A percentile compares a stretch with the other conserved stretches of the same genome.
phyloP scores from a whole-genome alignment of 1,140 invertebrate species.

The Drosophila sproati region DNA sequence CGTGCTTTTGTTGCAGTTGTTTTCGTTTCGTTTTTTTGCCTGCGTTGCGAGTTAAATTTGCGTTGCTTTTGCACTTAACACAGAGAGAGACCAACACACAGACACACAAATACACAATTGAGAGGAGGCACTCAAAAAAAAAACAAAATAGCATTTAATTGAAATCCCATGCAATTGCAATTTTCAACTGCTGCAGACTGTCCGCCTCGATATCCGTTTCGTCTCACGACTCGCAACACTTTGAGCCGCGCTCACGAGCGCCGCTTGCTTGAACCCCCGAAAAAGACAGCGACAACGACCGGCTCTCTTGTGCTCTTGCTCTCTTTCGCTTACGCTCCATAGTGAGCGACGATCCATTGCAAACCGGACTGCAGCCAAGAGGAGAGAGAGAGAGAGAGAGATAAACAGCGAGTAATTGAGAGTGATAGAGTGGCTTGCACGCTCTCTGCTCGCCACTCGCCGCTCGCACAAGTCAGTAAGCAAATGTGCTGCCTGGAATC shows the following conservation, averaged over 20 bases:
- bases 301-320: conserved; percentile 14
- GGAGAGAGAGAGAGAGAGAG: conserved; percentile 4
- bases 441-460: neutral
- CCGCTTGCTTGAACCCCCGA: conserved; percentile 44
- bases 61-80: conserved; percentile 43
- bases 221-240: conserved; percentile 58
- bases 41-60: conserved; percentile 39
- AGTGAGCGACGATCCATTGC: conserved; percentile 31
- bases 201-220: conserved; percentile 57
- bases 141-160: conserved; percentile 33
- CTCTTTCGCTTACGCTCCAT: conserved; percentile 5
- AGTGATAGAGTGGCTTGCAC: conserved; percentile 22
- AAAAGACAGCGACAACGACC: conserved; percentile 33
- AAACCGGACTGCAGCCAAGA: conserved; percentile 22
- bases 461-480: conserved; percentile 7
- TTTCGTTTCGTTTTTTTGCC: conserved; percentile 36
- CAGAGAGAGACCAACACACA: neutral
- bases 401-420: conserved; percentile 4
- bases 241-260: conserved; percentile 54
- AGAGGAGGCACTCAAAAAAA: conserved; percentile 49
- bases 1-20: conserved; percentile 18
- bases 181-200: conserved; percentile 42
- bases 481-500: neutral
- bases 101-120: conserved; percentile 40
- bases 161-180: conserved; percentile 53